phyloP scores from a whole-genome alignment of 2,888 invertebrate species.

The Pristionchus entomophagus region DNA sequence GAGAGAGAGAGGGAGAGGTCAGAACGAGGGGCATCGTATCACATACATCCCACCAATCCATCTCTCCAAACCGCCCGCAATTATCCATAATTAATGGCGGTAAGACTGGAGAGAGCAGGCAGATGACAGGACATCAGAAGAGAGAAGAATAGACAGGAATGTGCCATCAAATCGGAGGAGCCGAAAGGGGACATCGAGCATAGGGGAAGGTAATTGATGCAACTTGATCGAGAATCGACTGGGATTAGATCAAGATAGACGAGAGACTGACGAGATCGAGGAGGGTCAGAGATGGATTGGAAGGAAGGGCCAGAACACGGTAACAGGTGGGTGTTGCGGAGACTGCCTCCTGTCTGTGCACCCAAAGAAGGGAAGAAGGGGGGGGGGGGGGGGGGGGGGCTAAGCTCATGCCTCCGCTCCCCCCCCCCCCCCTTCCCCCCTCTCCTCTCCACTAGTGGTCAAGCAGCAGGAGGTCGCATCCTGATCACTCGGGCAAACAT shows the following conservation, averaged over 20 bases:
- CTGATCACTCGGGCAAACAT: slow-evolving; percentile 40
- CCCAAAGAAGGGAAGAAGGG: neutral
- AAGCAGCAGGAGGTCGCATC: slow-evolving; percentile 42
- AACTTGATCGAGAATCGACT: slow-evolving; percentile 19
- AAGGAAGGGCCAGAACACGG: slow-evolving; percentile 36
- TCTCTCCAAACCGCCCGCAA: slow-evolving; percentile 27
- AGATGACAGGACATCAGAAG: slow-evolving; percentile 26
- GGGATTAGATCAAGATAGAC: slow-evolving; percentile 5
- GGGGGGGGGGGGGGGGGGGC: too few species aligned
- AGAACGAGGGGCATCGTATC: slow-evolving; percentile 29
- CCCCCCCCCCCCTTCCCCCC: neutral
- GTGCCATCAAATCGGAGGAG: slow-evolving; percentile 9
- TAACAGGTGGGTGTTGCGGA: slow-evolving; percentile 30
- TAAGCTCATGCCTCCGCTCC: slow-evolving; percentile 33
- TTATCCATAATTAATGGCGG: slow-evolving; percentile 48
- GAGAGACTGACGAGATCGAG: neutral
- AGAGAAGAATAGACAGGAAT: neutral
- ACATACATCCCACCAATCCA: slow-evolving; percentile 33
- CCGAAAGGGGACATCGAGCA: slow-evolving; percentile 10
- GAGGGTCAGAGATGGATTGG: too few species aligned
- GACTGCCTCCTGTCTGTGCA: slow-evolving; percentile 28
- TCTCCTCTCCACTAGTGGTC: slow-evolving; percentile 26
- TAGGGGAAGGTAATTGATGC: slow-evolving; percentile 26
- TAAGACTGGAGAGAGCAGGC: slow-evolving; percentile 14
- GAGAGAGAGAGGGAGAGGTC: neutral